Evolutionary conservation across 2,888 invertebrate species (phyloP).

Genomic region (Nycteola revayana): DNA sequence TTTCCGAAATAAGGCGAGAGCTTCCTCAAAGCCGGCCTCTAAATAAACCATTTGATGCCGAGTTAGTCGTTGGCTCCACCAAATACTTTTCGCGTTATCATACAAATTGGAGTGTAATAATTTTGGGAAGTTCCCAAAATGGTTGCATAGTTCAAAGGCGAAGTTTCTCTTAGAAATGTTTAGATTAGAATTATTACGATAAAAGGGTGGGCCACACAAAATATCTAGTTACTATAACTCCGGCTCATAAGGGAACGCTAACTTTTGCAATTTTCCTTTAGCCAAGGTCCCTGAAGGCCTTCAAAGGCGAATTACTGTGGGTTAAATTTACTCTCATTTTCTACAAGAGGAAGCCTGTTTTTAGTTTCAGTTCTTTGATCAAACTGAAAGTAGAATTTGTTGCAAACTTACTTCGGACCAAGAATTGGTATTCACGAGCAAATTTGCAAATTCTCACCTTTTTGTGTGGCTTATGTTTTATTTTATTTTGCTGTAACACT

Average conservation of each 20-base stretch:
- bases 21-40: too few species aligned
- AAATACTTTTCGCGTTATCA: too few species aligned
- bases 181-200: constrained; percentile 22
- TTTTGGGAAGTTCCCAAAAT: background rate
- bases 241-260: constrained; percentile 66
- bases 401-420: constrained; percentile 61
- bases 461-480: constrained; percentile 19
- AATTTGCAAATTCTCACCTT: constrained; percentile 73
- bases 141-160: constrained; percentile 1
- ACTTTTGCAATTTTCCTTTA: constrained; percentile 75
- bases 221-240: constrained; percentile 48
- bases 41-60: too few species aligned
- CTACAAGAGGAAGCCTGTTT: constrained; percentile 60
- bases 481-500: too few species aligned
- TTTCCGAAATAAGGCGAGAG: too few species aligned
- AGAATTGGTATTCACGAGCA: constrained; percentile 73
- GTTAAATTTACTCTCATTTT: constrained; percentile 77
- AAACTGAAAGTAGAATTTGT: constrained; percentile 75
- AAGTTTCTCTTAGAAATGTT: constrained; percentile 4
- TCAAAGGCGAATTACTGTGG: constrained; percentile 75
- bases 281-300: constrained; percentile 54
- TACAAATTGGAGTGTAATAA: too few species aligned
- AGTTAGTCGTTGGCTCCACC: background rate
- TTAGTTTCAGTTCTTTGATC: constrained; percentile 80
- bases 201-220: constrained; percentile 13